Percentiles rank a stretch among this genome's conserved stretches.
Conservation (phyloP, 2,888 invertebrate species). For the Heliconius charithonia region DNA sequence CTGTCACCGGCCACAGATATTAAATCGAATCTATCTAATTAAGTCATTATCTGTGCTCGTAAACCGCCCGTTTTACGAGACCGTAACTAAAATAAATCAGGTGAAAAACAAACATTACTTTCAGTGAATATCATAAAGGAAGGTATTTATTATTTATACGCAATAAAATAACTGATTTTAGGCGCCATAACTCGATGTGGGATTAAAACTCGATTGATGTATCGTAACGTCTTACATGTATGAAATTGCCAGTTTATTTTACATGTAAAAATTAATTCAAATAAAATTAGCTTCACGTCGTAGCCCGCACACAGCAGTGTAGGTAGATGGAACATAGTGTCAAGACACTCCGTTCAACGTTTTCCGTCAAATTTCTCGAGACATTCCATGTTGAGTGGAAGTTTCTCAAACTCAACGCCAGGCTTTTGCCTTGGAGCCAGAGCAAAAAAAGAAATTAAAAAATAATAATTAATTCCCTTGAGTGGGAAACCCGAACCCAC, state of each 20-base stretch:
- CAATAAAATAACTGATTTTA: constrained; percentile 62
- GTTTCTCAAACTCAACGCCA: too few relatives aligned
- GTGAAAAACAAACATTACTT: constrained; percentile 72
- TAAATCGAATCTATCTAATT: constrained; percentile 58
- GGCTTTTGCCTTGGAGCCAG: too few relatives aligned
- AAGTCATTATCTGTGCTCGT: constrained; percentile 59
- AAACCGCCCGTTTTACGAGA: constrained; percentile 69
- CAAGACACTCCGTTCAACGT: too few relatives aligned
- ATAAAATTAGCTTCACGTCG: too few relatives aligned
- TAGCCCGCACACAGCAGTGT: too few relatives aligned
- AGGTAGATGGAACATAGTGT: too few relatives aligned
- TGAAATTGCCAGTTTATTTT: constrained; percentile 68
- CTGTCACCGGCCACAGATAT: constrained; percentile 46
- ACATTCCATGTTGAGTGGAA: too few relatives aligned
- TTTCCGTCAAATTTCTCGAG: too few relatives aligned
- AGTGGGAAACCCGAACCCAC: too few relatives aligned
- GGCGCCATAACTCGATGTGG: constrained; percentile 54
- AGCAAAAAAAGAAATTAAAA: too few relatives aligned
- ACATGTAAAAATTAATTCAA: constrained; percentile 38
- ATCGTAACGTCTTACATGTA: constrained; percentile 61
- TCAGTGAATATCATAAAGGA: constrained; percentile 72
- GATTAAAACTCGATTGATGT: constrained; percentile 74
- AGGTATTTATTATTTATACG: constrained; percentile 63
- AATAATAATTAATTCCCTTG: too few relatives aligned
- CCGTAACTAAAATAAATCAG: constrained; percentile 71